Conservation (phyloP, 2,888 invertebrate genomes). For the Cyclophora albipunctata region DNA sequence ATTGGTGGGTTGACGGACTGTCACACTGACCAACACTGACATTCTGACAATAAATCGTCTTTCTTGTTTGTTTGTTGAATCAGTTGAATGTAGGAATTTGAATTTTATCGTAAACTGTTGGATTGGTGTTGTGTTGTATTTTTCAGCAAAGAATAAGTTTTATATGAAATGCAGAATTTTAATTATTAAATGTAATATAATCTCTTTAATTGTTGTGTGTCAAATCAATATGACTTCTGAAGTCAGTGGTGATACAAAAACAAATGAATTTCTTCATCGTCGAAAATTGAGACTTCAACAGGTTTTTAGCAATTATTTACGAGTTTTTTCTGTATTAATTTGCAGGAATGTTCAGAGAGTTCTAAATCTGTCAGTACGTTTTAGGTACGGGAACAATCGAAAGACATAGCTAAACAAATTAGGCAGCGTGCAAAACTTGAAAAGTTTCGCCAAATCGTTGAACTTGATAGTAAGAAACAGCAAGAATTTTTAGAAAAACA, state of each 20-base stretch:
- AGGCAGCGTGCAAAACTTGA: slow-evolving; percentile 61
- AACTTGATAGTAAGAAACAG: slow-evolving; percentile 49
- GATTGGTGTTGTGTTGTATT: no score
- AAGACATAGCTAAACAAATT: slow-evolving; percentile 66
- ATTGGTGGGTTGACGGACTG: no score
- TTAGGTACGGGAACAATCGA: slow-evolving; percentile 72
- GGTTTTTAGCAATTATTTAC: slow-evolving; percentile 39
- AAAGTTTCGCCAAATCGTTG: slow-evolving; percentile 44
- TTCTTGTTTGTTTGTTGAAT: no score
- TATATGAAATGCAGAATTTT: no score
- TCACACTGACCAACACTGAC: no score
- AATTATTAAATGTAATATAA: no score
- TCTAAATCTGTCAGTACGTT: slow-evolving; percentile 18
- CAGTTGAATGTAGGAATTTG: no score
- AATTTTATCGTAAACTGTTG: no score
- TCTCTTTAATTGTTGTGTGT: no score
- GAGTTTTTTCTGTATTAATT: slow-evolving; percentile 3
- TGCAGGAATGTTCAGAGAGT: slow-evolving; percentile 13
- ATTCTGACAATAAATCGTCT: no score
- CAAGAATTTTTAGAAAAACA: slow-evolving; percentile 54
- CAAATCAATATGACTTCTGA: slow-evolving; percentile 57
- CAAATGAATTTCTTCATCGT: slow-evolving; percentile 65
- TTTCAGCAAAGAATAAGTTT: no score
- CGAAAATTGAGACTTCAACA: slow-evolving; percentile 67
- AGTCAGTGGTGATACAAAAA: slow-evolving; percentile 44